phyloP scores from a whole-genome alignment of 2,888 invertebrate genomes.

The Parnassius glacialis region DNA sequence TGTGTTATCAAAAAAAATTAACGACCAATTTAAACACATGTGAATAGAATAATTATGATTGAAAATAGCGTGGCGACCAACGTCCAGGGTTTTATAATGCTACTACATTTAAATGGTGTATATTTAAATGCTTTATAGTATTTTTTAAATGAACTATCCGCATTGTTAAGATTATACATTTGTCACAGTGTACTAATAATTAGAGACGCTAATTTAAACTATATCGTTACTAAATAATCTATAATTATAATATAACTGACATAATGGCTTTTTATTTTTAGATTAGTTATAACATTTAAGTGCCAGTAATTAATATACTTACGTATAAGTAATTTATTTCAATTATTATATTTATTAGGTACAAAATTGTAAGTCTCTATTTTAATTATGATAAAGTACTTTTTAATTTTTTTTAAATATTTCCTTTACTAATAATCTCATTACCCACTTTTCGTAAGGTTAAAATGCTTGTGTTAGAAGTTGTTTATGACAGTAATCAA shows the following conservation, averaged over 20 bases:
- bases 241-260: not conserved
- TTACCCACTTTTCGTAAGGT: too few relatives aligned
- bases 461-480: too few relatives aligned
- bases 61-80: not conserved
- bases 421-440: too few relatives aligned
- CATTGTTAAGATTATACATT: conserved; percentile 8
- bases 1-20: conserved; percentile 5
- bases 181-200: conserved; percentile 5
- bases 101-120: conserved; percentile 1
- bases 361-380: too few relatives aligned
- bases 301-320: too few relatives aligned
- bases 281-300: too few relatives aligned
- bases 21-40: conserved; percentile 14
- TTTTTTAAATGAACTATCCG: conserved; percentile 9
- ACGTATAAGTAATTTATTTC: too few relatives aligned
- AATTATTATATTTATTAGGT: too few relatives aligned
- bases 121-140: not conserved
- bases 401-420: too few relatives aligned
- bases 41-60: not conserved
- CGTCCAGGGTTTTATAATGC: conserved; percentile 4
- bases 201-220: conserved; percentile 6
- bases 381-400: too few relatives aligned
- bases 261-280: too few relatives aligned
- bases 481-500: too few relatives aligned
- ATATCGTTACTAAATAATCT: not conserved